These are phyloP conservation scores for Balaeniceps rex DNA, from an alignment of 2,113 vertebrate genomes.

Conservation along the genomic window DNA sequence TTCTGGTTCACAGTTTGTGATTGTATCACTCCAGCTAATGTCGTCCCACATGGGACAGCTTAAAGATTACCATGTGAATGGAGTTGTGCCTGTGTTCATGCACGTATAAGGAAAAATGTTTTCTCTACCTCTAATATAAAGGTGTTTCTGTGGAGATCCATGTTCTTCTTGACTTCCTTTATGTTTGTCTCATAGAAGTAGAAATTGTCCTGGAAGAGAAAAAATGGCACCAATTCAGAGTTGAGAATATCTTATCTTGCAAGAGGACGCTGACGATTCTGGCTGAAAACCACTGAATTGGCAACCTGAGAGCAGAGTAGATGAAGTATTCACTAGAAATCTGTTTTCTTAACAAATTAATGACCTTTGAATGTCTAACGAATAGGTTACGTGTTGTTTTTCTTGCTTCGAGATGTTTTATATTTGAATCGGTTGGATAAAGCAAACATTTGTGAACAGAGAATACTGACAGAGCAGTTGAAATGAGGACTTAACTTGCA, in stretches of 20 bases:
- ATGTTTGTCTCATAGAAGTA: not conserved
- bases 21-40: not conserved
- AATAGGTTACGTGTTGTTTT: not conserved
- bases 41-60: not conserved
- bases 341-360: not conserved
- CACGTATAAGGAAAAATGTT: not conserved
- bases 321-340: not conserved
- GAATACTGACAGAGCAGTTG: not conserved
- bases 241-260: not conserved
- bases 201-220: not conserved
- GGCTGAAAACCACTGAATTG: not conserved
- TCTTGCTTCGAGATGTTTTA: not conserved
- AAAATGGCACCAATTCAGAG: not conserved
- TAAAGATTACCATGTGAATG: not conserved
- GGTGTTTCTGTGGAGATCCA: not conserved
- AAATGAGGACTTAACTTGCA: not conserved
- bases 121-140: not conserved
- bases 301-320: not conserved
- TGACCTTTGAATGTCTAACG: not conserved
- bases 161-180: not conserved
- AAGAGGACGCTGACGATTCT: not conserved
- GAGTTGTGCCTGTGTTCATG: not conserved
- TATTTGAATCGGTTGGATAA: not conserved
- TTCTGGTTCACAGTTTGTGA: not conserved
- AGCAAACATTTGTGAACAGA: not conserved